Evolutionary conservation across 2,797 vertebrate species (phyloP).

Genomic region (Buphagus erythrorhynchus): DNA sequence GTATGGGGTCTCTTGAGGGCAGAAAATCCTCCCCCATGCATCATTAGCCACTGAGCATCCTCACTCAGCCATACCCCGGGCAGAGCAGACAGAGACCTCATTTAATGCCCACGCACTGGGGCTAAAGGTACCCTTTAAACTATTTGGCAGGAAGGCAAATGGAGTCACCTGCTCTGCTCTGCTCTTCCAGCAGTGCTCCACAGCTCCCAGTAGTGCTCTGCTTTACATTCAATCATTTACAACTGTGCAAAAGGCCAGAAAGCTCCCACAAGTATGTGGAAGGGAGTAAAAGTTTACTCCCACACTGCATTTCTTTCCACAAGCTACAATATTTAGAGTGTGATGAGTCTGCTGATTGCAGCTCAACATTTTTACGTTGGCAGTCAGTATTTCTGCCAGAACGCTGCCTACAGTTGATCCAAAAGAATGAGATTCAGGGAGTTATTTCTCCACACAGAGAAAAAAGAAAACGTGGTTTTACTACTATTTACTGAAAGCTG

Average conservation of each 20-base stretch:
- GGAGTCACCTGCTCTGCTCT: neutral
- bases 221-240: neutral
- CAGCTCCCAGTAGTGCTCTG: neutral
- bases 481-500: neutral
- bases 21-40: neutral
- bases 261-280: neutral
- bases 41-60: neutral
- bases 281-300: constrained; percentile 33
- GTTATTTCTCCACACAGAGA: neutral
- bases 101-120: neutral
- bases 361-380: neutral
- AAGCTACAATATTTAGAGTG: neutral
- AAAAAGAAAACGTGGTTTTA: neutral
- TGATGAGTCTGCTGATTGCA: neutral
- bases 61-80: neutral
- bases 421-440: neutral
- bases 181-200: neutral
- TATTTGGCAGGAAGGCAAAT: neutral
- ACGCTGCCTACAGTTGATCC: neutral
- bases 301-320: neutral
- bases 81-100: neutral
- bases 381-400: neutral
- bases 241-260: constrained; percentile 3
- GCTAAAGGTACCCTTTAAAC: neutral
- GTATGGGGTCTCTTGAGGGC: neutral